Evolutionary conservation across 1,140 invertebrate genomes (phyloP).

Genomic region (Drosophila ficusphila): DNA sequence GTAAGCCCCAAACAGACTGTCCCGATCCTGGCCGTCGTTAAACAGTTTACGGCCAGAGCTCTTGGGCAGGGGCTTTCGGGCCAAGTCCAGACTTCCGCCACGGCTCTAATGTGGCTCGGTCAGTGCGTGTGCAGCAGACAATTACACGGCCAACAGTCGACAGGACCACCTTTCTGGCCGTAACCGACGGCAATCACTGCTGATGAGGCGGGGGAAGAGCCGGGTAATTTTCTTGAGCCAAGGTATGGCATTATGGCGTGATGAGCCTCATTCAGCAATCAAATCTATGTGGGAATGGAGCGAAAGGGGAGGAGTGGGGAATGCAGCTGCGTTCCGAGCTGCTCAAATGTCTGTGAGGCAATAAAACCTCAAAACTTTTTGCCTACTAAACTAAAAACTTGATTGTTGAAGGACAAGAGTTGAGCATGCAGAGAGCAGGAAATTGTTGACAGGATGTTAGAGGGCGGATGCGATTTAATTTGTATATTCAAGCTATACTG

Average conservation of each 20-base stretch:
- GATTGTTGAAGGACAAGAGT: slow-evolving; percentile 56
- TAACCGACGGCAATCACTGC: slow-evolving; percentile 47
- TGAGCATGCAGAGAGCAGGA: slow-evolving; percentile 36
- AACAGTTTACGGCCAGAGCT: slow-evolving; percentile 2
- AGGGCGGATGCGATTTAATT: slow-evolving; percentile 69
- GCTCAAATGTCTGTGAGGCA: slow-evolving; percentile 51
- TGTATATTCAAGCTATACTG: slow-evolving; percentile 51
- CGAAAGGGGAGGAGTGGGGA: not conserved
- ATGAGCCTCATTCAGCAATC: slow-evolving; percentile 72
- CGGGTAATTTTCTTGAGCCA: slow-evolving; percentile 58
- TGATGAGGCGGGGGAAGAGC: slow-evolving; percentile 52
- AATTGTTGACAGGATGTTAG: slow-evolving; percentile 76
- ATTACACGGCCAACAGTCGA: slow-evolving; percentile 57
- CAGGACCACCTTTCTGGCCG: slow-evolving; percentile 10
- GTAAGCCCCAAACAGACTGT: slow-evolving; percentile 8
- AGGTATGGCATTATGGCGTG: slow-evolving; percentile 71
- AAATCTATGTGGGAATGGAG: slow-evolving; percentile 42
- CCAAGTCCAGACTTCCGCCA: not conserved
- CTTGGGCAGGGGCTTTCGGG: not conserved
- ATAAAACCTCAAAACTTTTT: slow-evolving; percentile 58
- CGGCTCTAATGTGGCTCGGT: slow-evolving; percentile 20
- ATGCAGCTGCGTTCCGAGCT: slow-evolving; percentile 33
- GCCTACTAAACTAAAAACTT: slow-evolving; percentile 64
- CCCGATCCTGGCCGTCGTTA: slow-evolving; percentile 10
- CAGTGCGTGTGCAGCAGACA: slow-evolving; percentile 54